Evolutionary conservation across 2,888 invertebrate genomes (phyloP).

Genomic region (Pterobdella sp.): DNA sequence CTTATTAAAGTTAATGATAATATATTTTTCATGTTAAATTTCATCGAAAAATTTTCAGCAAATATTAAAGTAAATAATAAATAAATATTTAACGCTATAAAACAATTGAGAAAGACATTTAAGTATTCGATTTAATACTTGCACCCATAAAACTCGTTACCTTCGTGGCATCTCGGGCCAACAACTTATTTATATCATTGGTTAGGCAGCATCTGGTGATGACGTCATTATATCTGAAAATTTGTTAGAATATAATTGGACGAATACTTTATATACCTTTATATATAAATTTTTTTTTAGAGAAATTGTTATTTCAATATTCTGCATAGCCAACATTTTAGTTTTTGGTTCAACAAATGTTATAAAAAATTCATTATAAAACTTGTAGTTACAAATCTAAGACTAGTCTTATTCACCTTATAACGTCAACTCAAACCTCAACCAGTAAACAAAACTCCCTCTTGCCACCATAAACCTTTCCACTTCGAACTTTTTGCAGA

Average conservation of each 20-base stretch:
- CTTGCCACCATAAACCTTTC: slow-evolving; percentile 29
- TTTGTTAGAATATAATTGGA: background rate
- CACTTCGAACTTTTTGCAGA: slow-evolving; percentile 31
- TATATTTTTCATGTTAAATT: background rate
- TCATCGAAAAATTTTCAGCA: background rate
- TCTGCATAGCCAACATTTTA: background rate
- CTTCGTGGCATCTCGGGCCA: slow-evolving; percentile 32
- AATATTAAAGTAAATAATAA: background rate
- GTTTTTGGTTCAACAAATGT: background rate
- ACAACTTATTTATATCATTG: slow-evolving; percentile 30
- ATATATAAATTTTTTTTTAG: too few species aligned
- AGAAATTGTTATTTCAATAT: too few species aligned
- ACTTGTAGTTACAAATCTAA: too few species aligned
- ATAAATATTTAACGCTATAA: too few species aligned
- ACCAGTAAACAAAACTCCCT: too few species aligned
- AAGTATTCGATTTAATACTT: too few species aligned
- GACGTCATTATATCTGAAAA: slow-evolving; percentile 31
- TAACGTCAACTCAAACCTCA: too few species aligned
- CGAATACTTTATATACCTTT: too few species aligned
- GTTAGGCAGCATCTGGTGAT: slow-evolving; percentile 34
- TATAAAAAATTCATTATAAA: background rate
- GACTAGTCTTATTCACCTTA: too few species aligned
- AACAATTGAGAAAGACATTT: too few species aligned
- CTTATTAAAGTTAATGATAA: too few species aligned
- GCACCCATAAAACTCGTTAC: too few species aligned